Evolutionary conservation across 2,888 invertebrate species (phyloP).

Genomic region (Zygogramma bicolorata): DNA sequence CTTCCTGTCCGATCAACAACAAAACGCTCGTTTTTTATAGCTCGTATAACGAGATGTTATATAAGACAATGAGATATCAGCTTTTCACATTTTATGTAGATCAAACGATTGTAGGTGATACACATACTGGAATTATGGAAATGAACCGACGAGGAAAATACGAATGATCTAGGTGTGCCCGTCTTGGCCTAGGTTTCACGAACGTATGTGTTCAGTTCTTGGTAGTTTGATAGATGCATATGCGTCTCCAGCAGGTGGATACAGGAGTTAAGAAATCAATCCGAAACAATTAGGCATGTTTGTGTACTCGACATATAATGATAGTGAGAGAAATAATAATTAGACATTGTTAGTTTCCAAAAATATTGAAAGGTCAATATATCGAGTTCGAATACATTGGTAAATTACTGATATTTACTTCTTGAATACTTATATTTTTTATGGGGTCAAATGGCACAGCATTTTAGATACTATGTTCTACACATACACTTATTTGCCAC

Average conservation of each 20-base stretch:
- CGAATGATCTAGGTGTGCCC: conserved; percentile 26
- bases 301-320: no score
- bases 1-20: neutral
- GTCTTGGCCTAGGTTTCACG: conserved; percentile 14
- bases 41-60: conserved; percentile 1
- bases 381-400: no score
- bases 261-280: no score
- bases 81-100: conserved; percentile 19
- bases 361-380: no score
- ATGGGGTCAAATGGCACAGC: no score
- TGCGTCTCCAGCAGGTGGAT: conserved; percentile 9
- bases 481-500: no score
- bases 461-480: no score
- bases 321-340: no score
- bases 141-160: conserved; percentile 22
- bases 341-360: no score
- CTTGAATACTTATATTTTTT: no score
- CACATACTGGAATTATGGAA: conserved; percentile 1
- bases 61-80: neutral
- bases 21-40: neutral
- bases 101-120: conserved; percentile 16
- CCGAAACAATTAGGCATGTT: no score
- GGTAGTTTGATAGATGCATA: conserved; percentile 1
- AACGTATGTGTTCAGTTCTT: conserved; percentile 20
- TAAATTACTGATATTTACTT: no score